phyloP scores from a whole-genome alignment of 2,888 invertebrate genomes.

The Aspidiotus rigidus region DNA sequence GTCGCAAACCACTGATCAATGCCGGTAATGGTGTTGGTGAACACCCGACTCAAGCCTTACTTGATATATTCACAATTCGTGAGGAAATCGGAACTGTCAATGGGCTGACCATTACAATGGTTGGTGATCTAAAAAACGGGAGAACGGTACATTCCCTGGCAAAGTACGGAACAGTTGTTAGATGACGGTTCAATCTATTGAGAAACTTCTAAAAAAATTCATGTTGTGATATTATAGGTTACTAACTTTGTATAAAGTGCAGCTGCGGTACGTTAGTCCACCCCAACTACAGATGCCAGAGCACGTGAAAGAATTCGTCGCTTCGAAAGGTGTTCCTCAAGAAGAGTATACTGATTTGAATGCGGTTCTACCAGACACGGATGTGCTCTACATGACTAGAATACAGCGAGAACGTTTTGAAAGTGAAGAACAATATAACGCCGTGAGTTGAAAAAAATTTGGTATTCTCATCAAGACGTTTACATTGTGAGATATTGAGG shows the following conservation, averaged over 20 bases:
- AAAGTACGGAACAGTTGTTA: constrained; percentile 45
- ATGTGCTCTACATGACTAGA: constrained; percentile 96
- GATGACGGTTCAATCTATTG: background rate
- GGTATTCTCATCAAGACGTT: background rate
- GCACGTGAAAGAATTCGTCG: constrained; percentile 68
- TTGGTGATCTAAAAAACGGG: constrained; percentile 95
- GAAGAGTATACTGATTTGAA: constrained; percentile 64
- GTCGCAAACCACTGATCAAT: constrained; percentile 87
- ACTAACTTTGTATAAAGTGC: constrained; percentile 86
- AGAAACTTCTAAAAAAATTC: background rate
- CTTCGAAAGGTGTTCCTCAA: constrained; percentile 69
- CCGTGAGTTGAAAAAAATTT: constrained; percentile 49
- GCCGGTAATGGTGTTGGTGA: constrained; percentile 97
- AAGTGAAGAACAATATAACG: constrained; percentile 71
- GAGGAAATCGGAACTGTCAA: constrained; percentile 99
- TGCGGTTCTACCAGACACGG: constrained; percentile 80
- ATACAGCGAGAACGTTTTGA: constrained; percentile 90
- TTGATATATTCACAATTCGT: constrained; percentile 95
- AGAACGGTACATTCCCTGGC: constrained; percentile 97
- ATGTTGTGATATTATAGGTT: constrained; percentile 47
- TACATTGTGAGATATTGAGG: background rate
- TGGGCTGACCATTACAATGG: constrained; percentile 92
- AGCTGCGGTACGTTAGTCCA: constrained; percentile 84
- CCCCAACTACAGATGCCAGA: constrained; percentile 81
- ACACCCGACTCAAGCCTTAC: constrained; percentile 93